phyloP scores from a whole-genome alignment of 2,888 invertebrate species.

The Perdita meconis region DNA sequence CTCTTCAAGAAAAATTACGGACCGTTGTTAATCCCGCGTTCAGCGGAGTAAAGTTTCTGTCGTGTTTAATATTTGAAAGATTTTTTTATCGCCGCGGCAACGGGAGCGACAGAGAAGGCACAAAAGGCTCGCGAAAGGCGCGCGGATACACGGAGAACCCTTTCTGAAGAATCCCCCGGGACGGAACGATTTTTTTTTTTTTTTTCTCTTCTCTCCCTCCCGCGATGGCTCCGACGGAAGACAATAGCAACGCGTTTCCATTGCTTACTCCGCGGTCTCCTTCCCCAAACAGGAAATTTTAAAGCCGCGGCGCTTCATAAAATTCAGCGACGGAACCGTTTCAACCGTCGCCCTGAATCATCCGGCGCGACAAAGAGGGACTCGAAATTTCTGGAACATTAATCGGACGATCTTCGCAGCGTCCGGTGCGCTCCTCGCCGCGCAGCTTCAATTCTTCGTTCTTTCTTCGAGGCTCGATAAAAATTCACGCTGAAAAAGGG shows the following conservation, averaged over 20 bases:
- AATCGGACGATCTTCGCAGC: slow-evolving; percentile 33
- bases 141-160: slow-evolving; percentile 20
- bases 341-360: neutral
- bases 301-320: slow-evolving; percentile 37
- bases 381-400: slow-evolving; percentile 38
- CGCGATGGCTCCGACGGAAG: slow-evolving; percentile 33
- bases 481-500: slow-evolving; percentile 3
- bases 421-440: too few species aligned
- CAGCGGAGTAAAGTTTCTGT: neutral
- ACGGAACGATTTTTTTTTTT: slow-evolving; percentile 51
- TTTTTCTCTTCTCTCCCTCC: slow-evolving; percentile 2
- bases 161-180: slow-evolving; percentile 29
- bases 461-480: neutral
- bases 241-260: slow-evolving; percentile 59
- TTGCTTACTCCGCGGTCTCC: slow-evolving; percentile 43
- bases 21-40: neutral
- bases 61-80: neutral
- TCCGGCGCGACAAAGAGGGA: neutral
- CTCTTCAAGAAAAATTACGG: neutral
- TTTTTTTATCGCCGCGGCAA: neutral
- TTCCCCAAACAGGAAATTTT: slow-evolving; percentile 41
- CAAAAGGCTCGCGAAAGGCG: slow-evolving; percentile 17
- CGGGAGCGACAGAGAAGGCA: slow-evolving; percentile 10
- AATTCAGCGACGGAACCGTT: slow-evolving; percentile 33
- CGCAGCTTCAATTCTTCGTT: slow-evolving; percentile 1